Evolutionary conservation across 2,113 vertebrate genomes (phyloP).

Genomic region (Catharus fuscescens): DNA sequence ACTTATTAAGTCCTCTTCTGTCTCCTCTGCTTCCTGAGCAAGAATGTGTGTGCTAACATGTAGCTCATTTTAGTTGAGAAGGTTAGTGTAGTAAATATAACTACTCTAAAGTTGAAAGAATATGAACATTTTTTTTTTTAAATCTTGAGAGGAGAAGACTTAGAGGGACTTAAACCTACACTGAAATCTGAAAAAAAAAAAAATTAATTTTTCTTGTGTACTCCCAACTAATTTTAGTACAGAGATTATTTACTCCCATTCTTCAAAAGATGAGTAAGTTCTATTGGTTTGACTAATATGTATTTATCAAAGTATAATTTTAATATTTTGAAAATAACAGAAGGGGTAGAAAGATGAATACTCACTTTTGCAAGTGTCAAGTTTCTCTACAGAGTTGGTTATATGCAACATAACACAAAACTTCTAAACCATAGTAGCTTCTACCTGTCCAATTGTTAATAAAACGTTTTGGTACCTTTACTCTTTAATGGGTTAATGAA

Average conservation of each 20-base stretch:
- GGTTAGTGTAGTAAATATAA: background rate
- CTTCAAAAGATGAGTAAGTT: background rate
- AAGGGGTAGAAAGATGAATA: background rate
- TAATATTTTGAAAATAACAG: background rate
- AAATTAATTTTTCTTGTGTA: background rate
- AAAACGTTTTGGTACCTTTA: background rate
- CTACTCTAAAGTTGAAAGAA: background rate
- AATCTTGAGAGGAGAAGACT: background rate
- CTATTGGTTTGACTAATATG: background rate
- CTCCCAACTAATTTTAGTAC: background rate
- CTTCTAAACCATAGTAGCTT: background rate
- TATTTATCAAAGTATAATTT: background rate
- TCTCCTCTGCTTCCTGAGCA: background rate
- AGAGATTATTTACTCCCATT: background rate
- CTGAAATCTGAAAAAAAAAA: background rate
- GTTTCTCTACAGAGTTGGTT: background rate
- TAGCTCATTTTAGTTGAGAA: background rate
- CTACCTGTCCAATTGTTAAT: background rate
- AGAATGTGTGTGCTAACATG: background rate
- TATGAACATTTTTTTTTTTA: background rate
- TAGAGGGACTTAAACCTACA: background rate
- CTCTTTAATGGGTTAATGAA: background rate
- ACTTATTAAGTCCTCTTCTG: background rate
- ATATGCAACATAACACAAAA: background rate
- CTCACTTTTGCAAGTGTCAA: background rate